Conservation (phyloP, 2,113 vertebrate species). For the Aspidoscelis tigris region DNA sequence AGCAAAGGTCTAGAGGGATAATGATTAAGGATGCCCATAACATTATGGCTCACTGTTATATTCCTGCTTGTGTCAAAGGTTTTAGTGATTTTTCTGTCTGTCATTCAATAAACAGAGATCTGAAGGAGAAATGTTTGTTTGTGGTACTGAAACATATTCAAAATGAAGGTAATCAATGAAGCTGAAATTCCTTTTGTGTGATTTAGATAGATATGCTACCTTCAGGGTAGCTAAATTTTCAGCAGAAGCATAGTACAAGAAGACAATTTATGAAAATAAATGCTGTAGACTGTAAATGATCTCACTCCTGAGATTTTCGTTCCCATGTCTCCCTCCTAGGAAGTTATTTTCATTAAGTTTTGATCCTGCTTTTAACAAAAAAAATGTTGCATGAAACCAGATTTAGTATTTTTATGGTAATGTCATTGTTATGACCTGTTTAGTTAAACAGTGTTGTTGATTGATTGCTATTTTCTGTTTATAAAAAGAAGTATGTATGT, state of each 20-base stretch:
- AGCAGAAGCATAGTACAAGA: neutral
- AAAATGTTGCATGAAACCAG: slow-evolving; percentile 2
- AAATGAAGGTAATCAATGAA: slow-evolving; percentile 12
- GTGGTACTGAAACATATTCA: slow-evolving; percentile 19
- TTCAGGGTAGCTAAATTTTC: slow-evolving; percentile 23
- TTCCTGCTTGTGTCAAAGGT: neutral
- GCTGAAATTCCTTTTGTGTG: slow-evolving; percentile 15
- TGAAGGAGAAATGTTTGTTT: slow-evolving; percentile 12
- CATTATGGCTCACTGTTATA: neutral
- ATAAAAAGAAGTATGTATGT: neutral
- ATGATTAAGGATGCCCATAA: neutral
- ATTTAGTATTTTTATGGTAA: slow-evolving; percentile 17
- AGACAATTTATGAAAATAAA: slow-evolving; percentile 25
- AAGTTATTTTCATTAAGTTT: slow-evolving; percentile 22
- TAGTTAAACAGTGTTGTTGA: slow-evolving; percentile 19
- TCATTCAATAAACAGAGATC: neutral
- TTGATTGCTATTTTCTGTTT: slow-evolving; percentile 6
- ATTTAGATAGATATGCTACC: slow-evolving; percentile 11
- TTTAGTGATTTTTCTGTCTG: neutral
- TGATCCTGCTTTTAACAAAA: slow-evolving; percentile 6
- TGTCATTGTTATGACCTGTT: slow-evolving; percentile 14
- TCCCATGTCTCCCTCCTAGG: slow-evolving; percentile 8
- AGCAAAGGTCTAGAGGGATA: neutral
- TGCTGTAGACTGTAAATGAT: slow-evolving; percentile 24
- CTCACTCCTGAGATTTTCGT: slow-evolving; percentile 14